Evolutionary conservation across 2,888 invertebrate species (phyloP).

Genomic region (Platycheirus albimanus): DNA sequence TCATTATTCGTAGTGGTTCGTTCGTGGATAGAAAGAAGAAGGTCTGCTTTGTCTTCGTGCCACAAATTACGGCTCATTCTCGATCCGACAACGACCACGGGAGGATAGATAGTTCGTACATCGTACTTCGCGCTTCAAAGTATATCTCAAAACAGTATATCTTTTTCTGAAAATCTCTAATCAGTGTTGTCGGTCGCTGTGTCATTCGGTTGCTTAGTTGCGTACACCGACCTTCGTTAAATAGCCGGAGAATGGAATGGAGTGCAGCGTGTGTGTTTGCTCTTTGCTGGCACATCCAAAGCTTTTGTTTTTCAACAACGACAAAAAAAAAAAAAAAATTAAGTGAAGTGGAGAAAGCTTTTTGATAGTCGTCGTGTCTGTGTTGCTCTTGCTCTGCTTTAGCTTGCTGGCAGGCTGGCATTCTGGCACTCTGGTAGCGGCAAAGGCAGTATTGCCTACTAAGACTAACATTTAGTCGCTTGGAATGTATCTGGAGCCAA

Average conservation of each 20-base stretch:
- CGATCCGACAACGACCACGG: conserved; percentile 42
- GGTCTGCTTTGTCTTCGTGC: conserved; percentile 44
- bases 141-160: conserved; percentile 25
- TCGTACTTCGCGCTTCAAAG: conserved; percentile 20
- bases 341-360: conserved; percentile 64
- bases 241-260: conserved; percentile 20
- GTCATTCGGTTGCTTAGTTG: conserved; percentile 69
- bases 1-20: too few relatives aligned
- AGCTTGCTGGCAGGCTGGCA: conserved; percentile 10
- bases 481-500: conserved; percentile 62
- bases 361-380: conserved; percentile 55
- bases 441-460: conserved; percentile 61
- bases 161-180: conserved; percentile 49
- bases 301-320: conserved; percentile 45
- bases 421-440: too few relatives aligned
- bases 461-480: conserved; percentile 46
- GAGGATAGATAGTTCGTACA: conserved; percentile 62
- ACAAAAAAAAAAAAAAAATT: conserved; percentile 22
- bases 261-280: conserved; percentile 43
- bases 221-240: conserved; percentile 71
- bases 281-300: conserved; percentile 8
- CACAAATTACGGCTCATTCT: conserved; percentile 56
- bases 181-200: conserved; percentile 71
- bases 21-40: conserved; percentile 17
- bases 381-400: conserved; percentile 20